Evolutionary conservation across 2,888 invertebrate species (phyloP), one percentile per base, ranked within the genome.

Genomic region (Spodoptera exigua): DNA sequence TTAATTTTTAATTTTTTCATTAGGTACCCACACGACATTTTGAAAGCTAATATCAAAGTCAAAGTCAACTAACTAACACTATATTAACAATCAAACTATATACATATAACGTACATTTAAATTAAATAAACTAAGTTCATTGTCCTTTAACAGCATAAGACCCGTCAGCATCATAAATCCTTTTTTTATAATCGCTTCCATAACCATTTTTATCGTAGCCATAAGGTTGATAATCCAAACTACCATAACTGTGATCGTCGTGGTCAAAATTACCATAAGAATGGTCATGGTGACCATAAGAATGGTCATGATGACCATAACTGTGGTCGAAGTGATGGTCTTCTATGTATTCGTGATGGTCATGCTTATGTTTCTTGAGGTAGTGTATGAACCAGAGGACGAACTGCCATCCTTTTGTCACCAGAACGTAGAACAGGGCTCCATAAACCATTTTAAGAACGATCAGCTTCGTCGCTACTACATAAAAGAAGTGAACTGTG

Each of bases 401-500:
- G 21, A 93, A 89, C 16, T 92, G 84, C 93, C 93, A 93, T 1
- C 84, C 91, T 68, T 93, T 93, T 0, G 79, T 76, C 0, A 88
- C 58, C 0, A 93, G 69, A 0, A 83, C 84, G 73, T 83, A 92
- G 74, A 93, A 89, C 3, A 93, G 77, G 1, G 84, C 85, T 2
- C 92, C 93, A 47, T 93, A 93, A 0, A 93, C 77, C 0, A 93
- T 79, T 59, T 93, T 93, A 27, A 93, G 65, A 0, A 93, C 82
- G 62, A 93, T 85, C 0, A 93, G 57, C 61, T 93, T 93, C 1
- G 91, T 89, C 2, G 91, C 91, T 0, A 88, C 88, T 1, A 89
- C 91, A 82, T 90, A 93, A 83, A 92, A 86, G 69, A 93, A 91
- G 60, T 92, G 92, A 46, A 89, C 93, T 93, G 92, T 17, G 78